phyloP scores from a whole-genome alignment of 2,797 vertebrate species.

The Argentina silus region DNA sequence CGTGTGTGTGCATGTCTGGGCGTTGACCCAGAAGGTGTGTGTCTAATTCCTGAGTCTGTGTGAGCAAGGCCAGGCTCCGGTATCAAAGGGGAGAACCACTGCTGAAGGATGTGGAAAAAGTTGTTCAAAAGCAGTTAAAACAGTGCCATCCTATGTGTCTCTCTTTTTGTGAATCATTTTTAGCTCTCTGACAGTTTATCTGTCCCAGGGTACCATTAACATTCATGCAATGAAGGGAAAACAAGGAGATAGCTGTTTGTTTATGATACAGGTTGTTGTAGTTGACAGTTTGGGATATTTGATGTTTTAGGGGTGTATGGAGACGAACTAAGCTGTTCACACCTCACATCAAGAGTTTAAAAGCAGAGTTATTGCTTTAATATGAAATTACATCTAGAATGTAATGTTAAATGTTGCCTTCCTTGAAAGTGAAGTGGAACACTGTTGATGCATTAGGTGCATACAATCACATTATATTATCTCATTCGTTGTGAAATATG shows the following conservation, averaged over 20 bases:
- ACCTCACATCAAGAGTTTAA: neutral
- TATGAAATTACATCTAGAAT: conserved; percentile 24
- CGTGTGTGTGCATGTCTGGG: neutral
- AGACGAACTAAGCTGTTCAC: neutral
- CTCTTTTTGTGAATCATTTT: neutral
- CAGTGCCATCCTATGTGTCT: neutral
- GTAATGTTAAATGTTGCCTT: neutral
- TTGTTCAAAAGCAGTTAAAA: neutral
- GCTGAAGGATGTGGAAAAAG: neutral
- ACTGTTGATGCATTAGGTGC: neutral
- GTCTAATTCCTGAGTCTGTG: neutral
- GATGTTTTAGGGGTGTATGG: neutral
- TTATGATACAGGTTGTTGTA: neutral
- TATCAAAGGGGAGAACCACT: neutral
- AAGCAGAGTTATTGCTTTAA: conserved; percentile 39
- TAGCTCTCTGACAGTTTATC: neutral
- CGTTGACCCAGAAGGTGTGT: neutral
- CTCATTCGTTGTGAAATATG: no score
- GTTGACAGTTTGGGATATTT: neutral
- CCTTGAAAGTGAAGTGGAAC: neutral
- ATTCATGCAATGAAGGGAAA: neutral
- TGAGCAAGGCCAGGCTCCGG: neutral
- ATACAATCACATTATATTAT: neutral
- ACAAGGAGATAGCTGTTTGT: neutral
- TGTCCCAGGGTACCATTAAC: neutral